Percentiles rank a stretch among this genome's conserved stretches.
phyloP scores from a whole-genome alignment of 1,140 invertebrate species.

The Atta cephalotes region DNA sequence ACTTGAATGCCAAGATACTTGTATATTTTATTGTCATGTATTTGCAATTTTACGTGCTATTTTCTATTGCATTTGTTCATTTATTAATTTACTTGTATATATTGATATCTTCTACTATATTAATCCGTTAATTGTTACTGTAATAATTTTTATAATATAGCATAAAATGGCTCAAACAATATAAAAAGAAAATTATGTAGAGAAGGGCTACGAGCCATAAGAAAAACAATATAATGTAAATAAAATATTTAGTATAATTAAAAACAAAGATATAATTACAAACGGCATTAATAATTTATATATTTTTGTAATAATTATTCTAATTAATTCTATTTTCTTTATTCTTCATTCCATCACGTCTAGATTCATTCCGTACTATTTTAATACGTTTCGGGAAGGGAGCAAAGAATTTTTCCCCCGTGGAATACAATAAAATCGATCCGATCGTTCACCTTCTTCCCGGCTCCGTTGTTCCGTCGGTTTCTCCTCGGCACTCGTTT shows the following conservation, averaged over 20 bases:
- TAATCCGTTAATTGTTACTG: too few relatives aligned
- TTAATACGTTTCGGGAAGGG: background rate
- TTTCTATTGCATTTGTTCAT: background rate
- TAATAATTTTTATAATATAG: too few relatives aligned
- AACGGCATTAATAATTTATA: background rate
- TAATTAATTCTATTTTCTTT: background rate
- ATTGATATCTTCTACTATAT: too few relatives aligned
- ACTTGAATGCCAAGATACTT: background rate
- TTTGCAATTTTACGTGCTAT: background rate
- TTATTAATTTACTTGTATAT: constrained; percentile 6
- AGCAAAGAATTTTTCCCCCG: background rate
- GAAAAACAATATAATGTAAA: too few relatives aligned
- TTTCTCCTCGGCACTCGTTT: constrained; percentile 65
- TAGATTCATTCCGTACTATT: too few relatives aligned
- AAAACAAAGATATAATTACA: too few relatives aligned
- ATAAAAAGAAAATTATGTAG: too few relatives aligned
- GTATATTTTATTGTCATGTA: background rate
- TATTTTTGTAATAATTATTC: background rate
- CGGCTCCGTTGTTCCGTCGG: background rate
- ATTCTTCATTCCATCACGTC: background rate
- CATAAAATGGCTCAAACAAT: too few relatives aligned
- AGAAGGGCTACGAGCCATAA: too few relatives aligned
- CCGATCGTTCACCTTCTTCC: constrained; percentile 25
- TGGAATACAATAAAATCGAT: constrained; percentile 11
- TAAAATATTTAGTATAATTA: too few relatives aligned